Percentiles rank a stretch among this genome's conserved stretches.
Evolutionary conservation across 2,888 invertebrate genomes (phyloP).

Genomic region (Myathropa florea): DNA sequence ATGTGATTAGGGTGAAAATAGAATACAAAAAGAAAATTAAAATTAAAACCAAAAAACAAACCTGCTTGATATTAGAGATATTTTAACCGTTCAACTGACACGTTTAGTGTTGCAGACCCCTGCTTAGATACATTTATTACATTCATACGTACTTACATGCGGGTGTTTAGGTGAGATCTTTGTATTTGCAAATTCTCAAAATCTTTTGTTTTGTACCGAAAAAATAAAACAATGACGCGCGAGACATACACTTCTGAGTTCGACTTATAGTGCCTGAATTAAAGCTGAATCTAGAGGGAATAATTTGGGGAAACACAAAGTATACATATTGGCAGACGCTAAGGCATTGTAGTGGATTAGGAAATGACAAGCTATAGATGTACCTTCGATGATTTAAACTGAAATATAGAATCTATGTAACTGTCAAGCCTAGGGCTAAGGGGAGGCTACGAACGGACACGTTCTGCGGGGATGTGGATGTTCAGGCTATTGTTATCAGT

Average conservation of each 20-base stretch:
- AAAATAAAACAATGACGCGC: neutral
- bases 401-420: constrained; percentile 18
- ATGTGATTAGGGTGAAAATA: constrained; percentile 57
- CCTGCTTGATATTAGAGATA: constrained; percentile 53
- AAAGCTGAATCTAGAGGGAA: constrained; percentile 42
- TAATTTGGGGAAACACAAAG: constrained; percentile 21
- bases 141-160: neutral
- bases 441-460: neutral
- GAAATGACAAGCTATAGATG: constrained; percentile 23
- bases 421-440: constrained; percentile 1
- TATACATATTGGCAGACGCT: constrained; percentile 29
- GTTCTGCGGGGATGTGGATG: neutral
- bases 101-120: neutral
- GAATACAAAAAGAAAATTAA: neutral
- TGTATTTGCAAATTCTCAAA: neutral
- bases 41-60: constrained; percentile 22
- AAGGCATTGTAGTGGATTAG: constrained; percentile 7
- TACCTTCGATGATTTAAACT: constrained; percentile 42
- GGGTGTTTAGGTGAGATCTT: neutral
- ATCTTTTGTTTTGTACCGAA: constrained; percentile 19
- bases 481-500: constrained; percentile 31
- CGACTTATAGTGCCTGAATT: constrained; percentile 67
- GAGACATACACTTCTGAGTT: constrained; percentile 38
- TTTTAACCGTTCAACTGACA: constrained; percentile 29
- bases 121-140: constrained; percentile 9